Base-by-base conservation (phyloP, 2,797 vertebrate species). In the Epinephelus coioides region DNA sequence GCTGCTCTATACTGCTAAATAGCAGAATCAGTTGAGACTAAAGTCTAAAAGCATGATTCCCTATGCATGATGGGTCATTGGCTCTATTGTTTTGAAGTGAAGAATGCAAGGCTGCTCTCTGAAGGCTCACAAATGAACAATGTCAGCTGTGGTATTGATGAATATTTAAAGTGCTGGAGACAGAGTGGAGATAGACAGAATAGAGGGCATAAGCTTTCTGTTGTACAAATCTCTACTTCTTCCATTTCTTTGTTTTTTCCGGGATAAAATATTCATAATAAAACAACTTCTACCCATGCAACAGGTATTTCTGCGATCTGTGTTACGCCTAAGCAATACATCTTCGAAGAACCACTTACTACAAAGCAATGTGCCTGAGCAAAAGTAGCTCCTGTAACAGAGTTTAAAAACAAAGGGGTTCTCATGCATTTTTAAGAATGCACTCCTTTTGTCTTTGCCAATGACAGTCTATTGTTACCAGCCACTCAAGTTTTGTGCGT, bases 141-240 rank as follows among this genome's bases (percentile, higher is more conserved):
- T 91, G 90, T 85, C 90, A 88, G 85, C 72, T 59, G 84, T 61
- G 66, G 67, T 68, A 76, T 70, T 88, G 86, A 91, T 95, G 90
- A 95, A 96, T 95, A 94, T 95, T 96, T 94, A 87, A 95, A 93
- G 64, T 61, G 69, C 55, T 9, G n/a, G 54, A 91, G 89, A 91
- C 86, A 89, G 86, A 91, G 85, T 86, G 78, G 82, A 86, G 75
- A 83, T 79, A 43, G 47, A 71, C 62, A 72, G 82, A 83, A 78
- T 46, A 73, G 78, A 69, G 79, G 76, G 55, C 77, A 62, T 60
- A 61, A 10, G 75, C 73, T 90, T 84, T 86, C 81, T 90, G 82
- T 81, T 72, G 38, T 44, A 83, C 85, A 92, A 88, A 93, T 86
- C 75, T 88, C 65, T 43, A 79, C 85, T 68, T 84, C 61, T 79